Base-by-base conservation (phyloP, 2,888 invertebrate species). In the Athripsodes cinereus region DNA sequence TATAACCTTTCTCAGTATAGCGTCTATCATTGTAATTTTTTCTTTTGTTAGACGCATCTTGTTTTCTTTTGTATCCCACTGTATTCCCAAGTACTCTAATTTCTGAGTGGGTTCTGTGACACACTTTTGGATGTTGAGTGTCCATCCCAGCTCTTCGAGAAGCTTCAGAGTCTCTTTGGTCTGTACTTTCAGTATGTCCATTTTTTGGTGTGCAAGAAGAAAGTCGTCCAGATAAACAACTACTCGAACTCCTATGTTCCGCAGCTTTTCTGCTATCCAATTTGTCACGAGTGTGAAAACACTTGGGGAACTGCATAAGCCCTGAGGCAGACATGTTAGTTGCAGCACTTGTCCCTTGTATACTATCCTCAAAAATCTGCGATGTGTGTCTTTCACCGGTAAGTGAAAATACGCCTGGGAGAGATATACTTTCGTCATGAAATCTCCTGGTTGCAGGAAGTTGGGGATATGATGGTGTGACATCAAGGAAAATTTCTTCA, bases 221-320 rank as follows among this genome's bases (percentile, higher is more conserved):
- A 56, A 56, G 40, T 56, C 56, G 56, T 56, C 51, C 2, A 56
- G 51, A 16, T 46, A 44, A 11, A 52, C 31, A 13, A 57, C 2
- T 8, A 51, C 44, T 11, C 47, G 11, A 2, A 44, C 18, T 8
- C 44, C 44, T 13, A 5, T 26, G 5, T 44, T 44, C 13, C 44
- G 18, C 13, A 44, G 13, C 10, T 18, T 44, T 11, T 34, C 52
- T 55, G 35, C 52, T 11, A 26, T 46, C 31, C 53, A 53, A 22
- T 47, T 47, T 40, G 53, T 18, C 2, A 47, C 18, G 10, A 10
- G 16, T 2, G 26, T 18, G 16, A 53, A 47, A 6, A 19, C 47
- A 13, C 19, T 22, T 40, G 47, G 53, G 13, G 26, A 21, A n/a
- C 19, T 16, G 18, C 22, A 18, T 2, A 47, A 22, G 47, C 53